Conservation (phyloP, 23 tunicate species). For the Trididemnum clinides region DNA sequence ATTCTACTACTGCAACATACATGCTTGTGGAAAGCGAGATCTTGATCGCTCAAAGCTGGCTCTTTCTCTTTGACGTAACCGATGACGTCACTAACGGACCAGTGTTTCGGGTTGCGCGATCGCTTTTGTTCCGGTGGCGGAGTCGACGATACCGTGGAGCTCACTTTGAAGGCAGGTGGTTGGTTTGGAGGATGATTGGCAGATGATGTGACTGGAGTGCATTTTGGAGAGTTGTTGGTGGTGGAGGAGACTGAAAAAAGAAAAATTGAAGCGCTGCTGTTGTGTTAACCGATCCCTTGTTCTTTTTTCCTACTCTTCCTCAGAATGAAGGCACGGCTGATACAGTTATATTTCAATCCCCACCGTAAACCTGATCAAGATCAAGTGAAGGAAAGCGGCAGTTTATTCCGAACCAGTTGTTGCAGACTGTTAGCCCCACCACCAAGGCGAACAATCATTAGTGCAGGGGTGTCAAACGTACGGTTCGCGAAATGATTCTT, state of each 20-base stretch:
- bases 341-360: too few species aligned
- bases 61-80: slow-evolving; percentile 71
- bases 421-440: too few species aligned
- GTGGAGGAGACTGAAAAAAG: slow-evolving; percentile 63
- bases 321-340: too few species aligned
- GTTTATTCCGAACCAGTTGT: too few species aligned
- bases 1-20: slow-evolving; percentile 44
- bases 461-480: too few species aligned
- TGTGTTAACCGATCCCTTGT: too few species aligned
- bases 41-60: slow-evolving; percentile 59
- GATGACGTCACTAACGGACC: slow-evolving; percentile 69
- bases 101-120: slow-evolving; percentile 79
- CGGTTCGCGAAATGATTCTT: too few species aligned
- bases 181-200: not conserved
- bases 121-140: slow-evolving; percentile 18
- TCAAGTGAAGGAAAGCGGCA: too few species aligned
- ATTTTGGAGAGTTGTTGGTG: slow-evolving; percentile 34
- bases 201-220: not conserved
- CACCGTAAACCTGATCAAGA: too few species aligned
- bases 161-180: slow-evolving; percentile 5
- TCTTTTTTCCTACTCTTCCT: too few species aligned
- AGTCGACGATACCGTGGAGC: slow-evolving; percentile 40
- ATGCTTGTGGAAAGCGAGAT: slow-evolving; percentile 62
- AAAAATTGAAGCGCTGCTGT: too few species aligned
- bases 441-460: too few species aligned